These are phyloP conservation scores for Drosophila meridionalis DNA, from an alignment of 2,888 invertebrate species.

Conservation along the genomic window DNA sequence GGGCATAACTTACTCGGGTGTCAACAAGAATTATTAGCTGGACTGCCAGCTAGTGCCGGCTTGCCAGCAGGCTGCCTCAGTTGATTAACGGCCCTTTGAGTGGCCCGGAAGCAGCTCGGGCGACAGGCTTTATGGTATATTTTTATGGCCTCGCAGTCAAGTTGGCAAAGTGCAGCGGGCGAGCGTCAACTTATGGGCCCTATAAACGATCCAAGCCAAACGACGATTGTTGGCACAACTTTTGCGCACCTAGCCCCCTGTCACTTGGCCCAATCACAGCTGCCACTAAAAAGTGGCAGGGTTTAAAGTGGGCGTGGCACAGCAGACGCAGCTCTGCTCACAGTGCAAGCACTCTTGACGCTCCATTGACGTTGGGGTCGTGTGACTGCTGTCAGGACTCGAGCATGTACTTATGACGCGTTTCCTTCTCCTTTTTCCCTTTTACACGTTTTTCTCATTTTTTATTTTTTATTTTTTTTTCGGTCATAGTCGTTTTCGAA, in stretches of 20 bases:
- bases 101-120: constrained; percentile 33
- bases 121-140: constrained; percentile 59
- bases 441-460: constrained; percentile 22
- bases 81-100: constrained; percentile 71
- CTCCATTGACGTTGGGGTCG: constrained; percentile 64
- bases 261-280: constrained; percentile 74
- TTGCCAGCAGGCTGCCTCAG: constrained; percentile 50
- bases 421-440: constrained; percentile 1
- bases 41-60: constrained; percentile 36
- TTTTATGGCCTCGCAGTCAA: constrained; percentile 71
- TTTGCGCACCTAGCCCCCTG: constrained; percentile 59
- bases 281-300: constrained; percentile 37
- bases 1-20: constrained; percentile 74
- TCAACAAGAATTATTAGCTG: constrained; percentile 77
- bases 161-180: constrained; percentile 61
- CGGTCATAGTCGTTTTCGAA: constrained; percentile 56
- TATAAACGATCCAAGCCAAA: constrained; percentile 55
- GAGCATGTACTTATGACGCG: constrained; percentile 72
- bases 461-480: constrained; percentile 27
- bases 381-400: constrained; percentile 62
- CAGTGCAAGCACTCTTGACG: constrained; percentile 64
- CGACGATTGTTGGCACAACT: constrained; percentile 48
- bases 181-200: constrained; percentile 67
- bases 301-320: constrained; percentile 67
- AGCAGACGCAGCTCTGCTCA: neutral